phyloP scores from a whole-genome alignment of 2,113 vertebrate genomes.

The Grammomys surdaster region DNA sequence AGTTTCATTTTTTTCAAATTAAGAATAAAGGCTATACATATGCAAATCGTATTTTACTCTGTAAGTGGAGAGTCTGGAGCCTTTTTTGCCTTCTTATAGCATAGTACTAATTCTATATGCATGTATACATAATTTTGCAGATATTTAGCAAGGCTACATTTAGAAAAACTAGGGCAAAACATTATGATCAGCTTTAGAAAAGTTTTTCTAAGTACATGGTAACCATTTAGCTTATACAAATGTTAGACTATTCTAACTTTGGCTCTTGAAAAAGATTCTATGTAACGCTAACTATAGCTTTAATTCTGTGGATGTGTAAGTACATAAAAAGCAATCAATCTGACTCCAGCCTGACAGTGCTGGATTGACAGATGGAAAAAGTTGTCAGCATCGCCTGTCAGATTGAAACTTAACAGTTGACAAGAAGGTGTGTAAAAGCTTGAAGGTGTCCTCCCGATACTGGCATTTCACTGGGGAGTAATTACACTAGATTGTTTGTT shows the following conservation, averaged over 20 bases:
- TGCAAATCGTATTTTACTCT: not conserved
- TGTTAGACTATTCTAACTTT: slow-evolving; percentile 1
- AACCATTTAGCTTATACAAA: slow-evolving; percentile 39
- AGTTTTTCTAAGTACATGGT: slow-evolving; percentile 5
- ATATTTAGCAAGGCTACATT: slow-evolving; percentile 12
- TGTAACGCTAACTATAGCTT: not conserved
- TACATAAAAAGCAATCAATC: not conserved
- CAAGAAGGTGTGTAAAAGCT: slow-evolving; percentile 19
- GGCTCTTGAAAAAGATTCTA: not conserved
- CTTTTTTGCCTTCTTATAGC: not conserved
- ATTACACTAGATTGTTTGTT: slow-evolving; percentile 74
- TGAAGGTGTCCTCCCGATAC: slow-evolving; percentile 51
- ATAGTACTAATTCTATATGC: not conserved
- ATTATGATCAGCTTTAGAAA: not conserved
- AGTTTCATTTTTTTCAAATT: not conserved
- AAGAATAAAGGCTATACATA: not conserved
- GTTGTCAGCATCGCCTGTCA: slow-evolving; percentile 63
- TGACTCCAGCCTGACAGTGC: not conserved
- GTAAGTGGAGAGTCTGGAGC: not conserved
- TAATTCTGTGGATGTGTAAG: not conserved
- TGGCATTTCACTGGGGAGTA: slow-evolving; percentile 72
- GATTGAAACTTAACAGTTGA: slow-evolving; percentile 45
- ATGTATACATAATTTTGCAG: not conserved
- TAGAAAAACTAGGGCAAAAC: not conserved
- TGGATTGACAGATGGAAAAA: slow-evolving; percentile 71